Evolutionary conservation across 2,888 invertebrate genomes (phyloP).

Genomic region (Galeopsomyia nigrocyanea): DNA sequence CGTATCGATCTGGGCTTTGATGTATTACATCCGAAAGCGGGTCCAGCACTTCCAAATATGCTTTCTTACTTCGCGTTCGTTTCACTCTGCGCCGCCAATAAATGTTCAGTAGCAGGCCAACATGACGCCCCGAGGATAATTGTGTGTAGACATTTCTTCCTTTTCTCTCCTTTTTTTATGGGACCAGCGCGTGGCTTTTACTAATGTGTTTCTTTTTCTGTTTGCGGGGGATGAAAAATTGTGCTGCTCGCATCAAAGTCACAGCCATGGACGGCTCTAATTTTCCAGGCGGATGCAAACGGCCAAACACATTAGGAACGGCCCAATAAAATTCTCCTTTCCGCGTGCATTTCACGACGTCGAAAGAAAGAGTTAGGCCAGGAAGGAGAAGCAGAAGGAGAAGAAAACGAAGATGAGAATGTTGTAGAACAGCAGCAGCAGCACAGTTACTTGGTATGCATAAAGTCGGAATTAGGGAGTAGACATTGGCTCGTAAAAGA

Average conservation of each 20-base stretch:
- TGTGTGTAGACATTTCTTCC: no score
- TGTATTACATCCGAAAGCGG: conserved; percentile 62
- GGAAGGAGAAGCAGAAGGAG: no score
- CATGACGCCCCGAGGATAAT: no score
- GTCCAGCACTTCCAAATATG: conserved; percentile 63
- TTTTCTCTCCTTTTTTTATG: conserved; percentile 24
- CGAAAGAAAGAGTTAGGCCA: no score
- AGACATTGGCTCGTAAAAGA: conserved; percentile 44
- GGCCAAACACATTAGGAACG: conserved; percentile 62
- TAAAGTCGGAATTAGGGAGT: conserved; percentile 42
- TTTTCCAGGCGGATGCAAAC: conserved; percentile 52
- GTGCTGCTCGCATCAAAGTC: not conserved
- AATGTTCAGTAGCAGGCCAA: conserved; percentile 56
- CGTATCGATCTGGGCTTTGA: conserved; percentile 67
- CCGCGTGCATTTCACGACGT: not conserved
- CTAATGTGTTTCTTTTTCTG: no score
- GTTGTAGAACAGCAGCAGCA: not conserved
- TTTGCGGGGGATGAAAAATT: no score
- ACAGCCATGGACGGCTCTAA: conserved; percentile 32
- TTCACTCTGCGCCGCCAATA: conserved; percentile 52
- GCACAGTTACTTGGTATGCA: conserved; percentile 20
- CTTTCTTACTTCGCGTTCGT: conserved; percentile 47
- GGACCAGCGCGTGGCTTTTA: conserved; percentile 46
- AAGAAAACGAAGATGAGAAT: conserved; percentile 24
- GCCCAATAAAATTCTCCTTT: conserved; percentile 66